phyloP scores from a whole-genome alignment of 2,888 invertebrate genomes.

The Cataglyphis cursor region DNA sequence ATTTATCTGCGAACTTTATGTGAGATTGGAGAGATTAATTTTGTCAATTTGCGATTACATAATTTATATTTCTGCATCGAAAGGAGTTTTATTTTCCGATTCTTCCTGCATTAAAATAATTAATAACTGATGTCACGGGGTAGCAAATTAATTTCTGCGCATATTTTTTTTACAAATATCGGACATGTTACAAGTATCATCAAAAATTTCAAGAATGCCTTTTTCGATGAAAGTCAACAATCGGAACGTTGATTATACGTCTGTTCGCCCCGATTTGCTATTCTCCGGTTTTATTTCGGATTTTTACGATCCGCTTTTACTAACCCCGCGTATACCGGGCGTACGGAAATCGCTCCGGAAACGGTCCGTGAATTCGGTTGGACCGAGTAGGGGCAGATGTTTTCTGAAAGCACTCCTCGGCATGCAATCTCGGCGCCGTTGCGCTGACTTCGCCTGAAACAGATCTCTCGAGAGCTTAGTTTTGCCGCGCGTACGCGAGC shows the following conservation, averaged over 20 bases:
- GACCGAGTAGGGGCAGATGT: conserved; percentile 68
- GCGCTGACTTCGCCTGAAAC: conserved; percentile 69
- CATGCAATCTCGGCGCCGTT: conserved; percentile 42
- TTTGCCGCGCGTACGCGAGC: conserved; percentile 78
- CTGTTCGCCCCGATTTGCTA: not conserved
- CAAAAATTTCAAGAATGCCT: not conserved
- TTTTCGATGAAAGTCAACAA: not conserved
- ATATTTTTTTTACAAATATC: not conserved
- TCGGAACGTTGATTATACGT: not conserved
- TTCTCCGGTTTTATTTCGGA: not conserved
- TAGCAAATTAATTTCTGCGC: not conserved
- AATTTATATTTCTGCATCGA: conserved; percentile 2
- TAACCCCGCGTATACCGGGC: conserved; percentile 3
- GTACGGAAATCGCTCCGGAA: conserved; percentile 35
- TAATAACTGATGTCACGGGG: not conserved
- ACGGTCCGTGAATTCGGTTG: conserved; percentile 46
- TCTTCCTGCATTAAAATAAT: not conserved
- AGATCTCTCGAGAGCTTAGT: conserved; percentile 74
- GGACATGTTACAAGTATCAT: not conserved
- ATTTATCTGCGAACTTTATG: not conserved
- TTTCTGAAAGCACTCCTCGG: conserved; percentile 74
- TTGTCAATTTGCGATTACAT: not conserved
- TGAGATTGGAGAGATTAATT: not conserved
- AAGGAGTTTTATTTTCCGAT: not conserved
- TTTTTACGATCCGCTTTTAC: conserved; percentile 25